These are phyloP conservation scores for Papilio glaucus DNA, from an alignment of 1,140 invertebrate species.

Conservation along the genomic window DNA sequence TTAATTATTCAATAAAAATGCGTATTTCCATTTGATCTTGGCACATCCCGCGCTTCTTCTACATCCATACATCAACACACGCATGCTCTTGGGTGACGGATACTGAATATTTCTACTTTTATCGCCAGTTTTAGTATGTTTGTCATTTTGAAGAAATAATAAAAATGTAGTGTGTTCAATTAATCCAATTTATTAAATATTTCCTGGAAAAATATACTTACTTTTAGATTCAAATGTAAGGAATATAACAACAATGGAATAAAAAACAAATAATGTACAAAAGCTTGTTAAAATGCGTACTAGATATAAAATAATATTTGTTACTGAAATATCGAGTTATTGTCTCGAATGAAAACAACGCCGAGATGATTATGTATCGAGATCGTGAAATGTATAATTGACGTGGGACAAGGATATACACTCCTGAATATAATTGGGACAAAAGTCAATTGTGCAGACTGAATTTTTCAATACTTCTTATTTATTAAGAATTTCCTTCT, in stretches of 20 bases:
- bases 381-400: not conserved
- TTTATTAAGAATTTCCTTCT: no score
- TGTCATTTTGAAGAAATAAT: no score
- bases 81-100: no score
- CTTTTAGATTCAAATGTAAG: not conserved
- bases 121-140: no score
- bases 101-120: no score
- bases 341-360: not conserved
- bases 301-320: not conserved
- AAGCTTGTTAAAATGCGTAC: not conserved
- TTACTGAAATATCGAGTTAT: not conserved
- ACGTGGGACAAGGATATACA: not conserved
- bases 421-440: not conserved
- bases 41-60: no score
- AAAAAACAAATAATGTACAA: not conserved
- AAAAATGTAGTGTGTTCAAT: no score
- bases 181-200: no score
- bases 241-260: not conserved
- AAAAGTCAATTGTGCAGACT: not conserved
- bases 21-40: no score
- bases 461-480: not conserved
- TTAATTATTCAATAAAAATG: no score
- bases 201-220: not conserved
- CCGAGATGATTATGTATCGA: not conserved
- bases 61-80: no score